A percentile compares a stretch with the other conserved stretches of the same genome.
These are phyloP conservation scores for Lamellibrachia luymesi DNA, from an alignment of 1,140 invertebrate genomes.

Conservation along the genomic window DNA sequence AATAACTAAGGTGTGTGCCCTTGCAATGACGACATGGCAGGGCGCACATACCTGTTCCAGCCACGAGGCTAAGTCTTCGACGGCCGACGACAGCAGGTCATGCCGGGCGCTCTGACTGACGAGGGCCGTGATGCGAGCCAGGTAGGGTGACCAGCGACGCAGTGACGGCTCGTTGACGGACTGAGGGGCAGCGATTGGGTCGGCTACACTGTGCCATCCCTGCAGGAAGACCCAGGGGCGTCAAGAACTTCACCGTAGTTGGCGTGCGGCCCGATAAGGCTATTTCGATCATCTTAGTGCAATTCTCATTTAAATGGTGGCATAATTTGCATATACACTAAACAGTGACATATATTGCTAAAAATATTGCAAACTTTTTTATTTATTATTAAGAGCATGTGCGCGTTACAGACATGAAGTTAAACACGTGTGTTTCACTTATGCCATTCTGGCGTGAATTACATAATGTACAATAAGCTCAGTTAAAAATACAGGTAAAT, in stretches of 20 bases:
- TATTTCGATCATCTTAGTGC: not conserved
- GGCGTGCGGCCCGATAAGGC: not conserved
- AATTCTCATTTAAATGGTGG: not conserved
- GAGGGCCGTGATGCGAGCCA: constrained; percentile 13
- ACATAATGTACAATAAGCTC: too few species aligned
- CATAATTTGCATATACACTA: too few species aligned
- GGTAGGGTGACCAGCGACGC: constrained; percentile 2
- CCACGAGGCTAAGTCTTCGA: not conserved
- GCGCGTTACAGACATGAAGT: too few species aligned
- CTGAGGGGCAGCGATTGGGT: not conserved
- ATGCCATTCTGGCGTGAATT: too few species aligned
- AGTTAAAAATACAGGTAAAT: too few species aligned
- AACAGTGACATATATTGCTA: too few species aligned
- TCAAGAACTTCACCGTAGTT: not conserved
- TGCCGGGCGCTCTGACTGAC: constrained; percentile 1
- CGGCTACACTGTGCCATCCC: constrained; percentile 1
- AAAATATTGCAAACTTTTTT: too few species aligned
- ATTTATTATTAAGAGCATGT: too few species aligned
- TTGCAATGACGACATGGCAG: too few species aligned
- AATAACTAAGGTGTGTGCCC: too few species aligned
- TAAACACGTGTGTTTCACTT: too few species aligned
- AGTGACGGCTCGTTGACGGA: not conserved
- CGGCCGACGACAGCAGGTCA: constrained; percentile 2
- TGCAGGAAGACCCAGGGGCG: not conserved
- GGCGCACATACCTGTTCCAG: constrained; percentile 7